Evolutionary conservation across 2,888 invertebrate species (phyloP).

Genomic region (Flexamia atlantica): DNA sequence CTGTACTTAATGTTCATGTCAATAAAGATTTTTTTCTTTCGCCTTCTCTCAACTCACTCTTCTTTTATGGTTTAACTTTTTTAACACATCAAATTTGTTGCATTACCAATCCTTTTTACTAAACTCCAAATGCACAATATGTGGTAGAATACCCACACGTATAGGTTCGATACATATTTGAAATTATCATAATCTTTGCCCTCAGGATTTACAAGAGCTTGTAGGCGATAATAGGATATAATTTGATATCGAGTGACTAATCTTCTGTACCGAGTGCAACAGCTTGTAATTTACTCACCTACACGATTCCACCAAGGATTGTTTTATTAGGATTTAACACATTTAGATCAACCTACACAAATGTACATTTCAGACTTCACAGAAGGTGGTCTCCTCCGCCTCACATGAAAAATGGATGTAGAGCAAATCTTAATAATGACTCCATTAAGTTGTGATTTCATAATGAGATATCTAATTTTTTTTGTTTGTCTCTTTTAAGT

Average conservation of each 20-base stretch:
- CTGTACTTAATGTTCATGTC: too few relatives aligned
- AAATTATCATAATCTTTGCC: not conserved
- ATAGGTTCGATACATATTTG: not conserved
- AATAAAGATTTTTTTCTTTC: too few relatives aligned
- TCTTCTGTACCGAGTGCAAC: not conserved
- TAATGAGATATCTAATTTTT: too few relatives aligned
- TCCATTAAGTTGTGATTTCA: too few relatives aligned
- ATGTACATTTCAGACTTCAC: not conserved
- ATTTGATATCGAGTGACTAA: constrained; percentile 21
- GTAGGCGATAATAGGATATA: constrained; percentile 32
- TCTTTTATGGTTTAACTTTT: too few relatives aligned
- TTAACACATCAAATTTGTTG: too few relatives aligned
- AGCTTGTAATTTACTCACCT: constrained; percentile 9
- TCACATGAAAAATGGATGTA: too few relatives aligned
- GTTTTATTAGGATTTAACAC: not conserved
- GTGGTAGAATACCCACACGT: not conserved
- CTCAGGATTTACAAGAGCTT: not conserved
- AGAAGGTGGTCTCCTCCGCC: not conserved
- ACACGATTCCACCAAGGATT: not conserved
- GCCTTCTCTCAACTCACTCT: too few relatives aligned
- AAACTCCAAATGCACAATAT: too few relatives aligned
- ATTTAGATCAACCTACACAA: constrained; percentile 1
- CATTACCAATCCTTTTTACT: too few relatives aligned
- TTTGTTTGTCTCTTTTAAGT: too few relatives aligned
- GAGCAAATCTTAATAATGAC: too few relatives aligned